These are phyloP conservation scores for Cremastobaeus sp. DNA, from an alignment of 2,888 invertebrate species.

Conservation along the genomic window DNA sequence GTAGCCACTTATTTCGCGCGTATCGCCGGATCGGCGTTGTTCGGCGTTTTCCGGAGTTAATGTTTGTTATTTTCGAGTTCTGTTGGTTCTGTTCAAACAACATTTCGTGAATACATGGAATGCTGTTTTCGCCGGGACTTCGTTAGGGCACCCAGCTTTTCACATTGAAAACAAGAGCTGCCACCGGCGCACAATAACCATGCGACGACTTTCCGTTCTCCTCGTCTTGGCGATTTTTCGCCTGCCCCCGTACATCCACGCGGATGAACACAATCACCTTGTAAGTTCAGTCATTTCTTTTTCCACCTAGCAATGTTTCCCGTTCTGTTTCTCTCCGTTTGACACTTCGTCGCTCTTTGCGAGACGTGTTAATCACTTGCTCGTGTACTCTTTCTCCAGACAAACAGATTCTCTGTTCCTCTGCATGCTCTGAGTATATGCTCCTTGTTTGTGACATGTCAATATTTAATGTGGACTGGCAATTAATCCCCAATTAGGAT, in stretches of 20 bases:
- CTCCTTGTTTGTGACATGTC: no score
- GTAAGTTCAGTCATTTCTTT: conserved; percentile 81
- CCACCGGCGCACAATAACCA: conserved; percentile 30
- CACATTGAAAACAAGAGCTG: conserved; percentile 11
- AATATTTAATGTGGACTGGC: no score
- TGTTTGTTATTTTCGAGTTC: conserved; percentile 16
- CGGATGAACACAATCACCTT: conserved; percentile 89
- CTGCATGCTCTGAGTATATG: no score
- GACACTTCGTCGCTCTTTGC: background rate
- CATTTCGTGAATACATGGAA: conserved; percentile 38
- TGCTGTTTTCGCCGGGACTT: conserved; percentile 44
- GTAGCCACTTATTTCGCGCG: no score
- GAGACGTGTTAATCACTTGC: background rate
- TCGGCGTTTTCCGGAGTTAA: conserved; percentile 31
- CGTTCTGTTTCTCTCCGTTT: conserved; percentile 9
- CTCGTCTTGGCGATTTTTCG: conserved; percentile 67
- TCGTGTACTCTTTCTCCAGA: no score
- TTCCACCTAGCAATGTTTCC: conserved; percentile 1
- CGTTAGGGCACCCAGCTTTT: conserved; percentile 15
- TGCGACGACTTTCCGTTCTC: conserved; percentile 45
- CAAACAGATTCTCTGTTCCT: no score
- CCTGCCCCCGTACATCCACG: conserved; percentile 70
- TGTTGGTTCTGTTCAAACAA: conserved; percentile 11
- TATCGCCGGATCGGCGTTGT: conserved; percentile 25
- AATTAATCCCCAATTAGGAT: no score